These are phyloP conservation scores for Tenthredo distinguenda DNA, from an alignment of 2,888 invertebrate genomes.

Conservation along the genomic window DNA sequence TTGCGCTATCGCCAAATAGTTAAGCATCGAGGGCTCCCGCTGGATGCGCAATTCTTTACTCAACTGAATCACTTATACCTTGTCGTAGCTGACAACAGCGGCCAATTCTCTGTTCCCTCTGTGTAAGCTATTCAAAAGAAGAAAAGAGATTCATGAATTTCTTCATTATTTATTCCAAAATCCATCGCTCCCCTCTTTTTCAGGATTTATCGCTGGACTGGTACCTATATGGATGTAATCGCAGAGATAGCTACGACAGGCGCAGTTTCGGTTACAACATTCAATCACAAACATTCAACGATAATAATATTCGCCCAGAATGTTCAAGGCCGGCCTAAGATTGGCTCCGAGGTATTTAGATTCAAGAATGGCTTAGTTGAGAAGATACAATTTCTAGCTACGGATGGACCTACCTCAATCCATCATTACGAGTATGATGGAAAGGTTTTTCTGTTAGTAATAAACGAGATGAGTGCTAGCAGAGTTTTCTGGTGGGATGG, in stretches of 20 bases:
- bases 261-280: constrained; percentile 67
- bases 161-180: neutral
- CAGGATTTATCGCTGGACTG: constrained; percentile 70
- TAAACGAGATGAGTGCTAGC: constrained; percentile 62
- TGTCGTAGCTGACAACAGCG: constrained; percentile 63
- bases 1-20: constrained; percentile 63
- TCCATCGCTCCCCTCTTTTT: neutral
- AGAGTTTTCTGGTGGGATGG: constrained; percentile 69
- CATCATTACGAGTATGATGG: constrained; percentile 62
- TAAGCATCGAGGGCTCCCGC: constrained; percentile 56
- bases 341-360: constrained; percentile 65
- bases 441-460: constrained; percentile 63
- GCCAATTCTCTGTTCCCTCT: constrained; percentile 61
- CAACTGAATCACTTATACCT: constrained; percentile 65
- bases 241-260: constrained; percentile 61
- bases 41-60: constrained; percentile 67
- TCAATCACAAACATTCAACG: constrained; percentile 62
- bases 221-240: constrained; percentile 69
- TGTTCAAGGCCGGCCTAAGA: constrained; percentile 44
- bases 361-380: constrained; percentile 59
- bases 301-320: constrained; percentile 66
- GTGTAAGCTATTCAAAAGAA: constrained; percentile 56
- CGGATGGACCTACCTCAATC: constrained; percentile 62
- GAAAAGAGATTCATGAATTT: neutral
- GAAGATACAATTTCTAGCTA: constrained; percentile 65